Evolutionary conservation across 1,140 invertebrate genomes (phyloP), one percentile per base, ranked within the genome.

Genomic region (Bicyclus anynana): DNA sequence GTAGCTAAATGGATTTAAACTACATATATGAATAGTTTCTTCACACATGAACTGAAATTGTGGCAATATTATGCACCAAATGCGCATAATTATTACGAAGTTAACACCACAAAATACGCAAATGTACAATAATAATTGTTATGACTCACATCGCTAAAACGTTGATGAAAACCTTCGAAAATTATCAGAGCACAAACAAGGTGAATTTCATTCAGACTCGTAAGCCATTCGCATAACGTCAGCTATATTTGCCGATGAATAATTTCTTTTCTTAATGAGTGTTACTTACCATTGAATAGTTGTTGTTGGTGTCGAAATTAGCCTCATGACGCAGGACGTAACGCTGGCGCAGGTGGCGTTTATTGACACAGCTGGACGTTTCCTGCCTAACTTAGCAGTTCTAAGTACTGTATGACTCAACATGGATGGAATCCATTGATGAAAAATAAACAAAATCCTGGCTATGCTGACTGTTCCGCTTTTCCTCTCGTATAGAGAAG

Each of bases 271-370:
- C 50, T 71, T 72, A 72, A 74, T 75, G 65, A 75, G 65, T 69
- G 55, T 62, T 59, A 67, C 62, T 72, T 73, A 40, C 37, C 13
- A 65, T 72, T 80, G 74, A 73, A 66, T 65, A 60, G 53, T 46
- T 67, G 58, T 50, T 65, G 67, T 61, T 66, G 53, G 14, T 74
- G 63, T 77, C 70, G 49, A 78, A 81, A 81, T 78, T 72, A 64
- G 61, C 65, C 59, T 48, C 44, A 77, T 83, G 80, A 83, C 80
- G 80, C 72, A 77, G 70, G 54, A 60, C 47, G 51, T 29, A 69
- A 26, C 50, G 47, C 47, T 46, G 54, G 49, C 69, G 49, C 77
- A 79, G 69, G 67, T 77, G 76, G 47, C 52, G 21, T 33, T 2
- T 76, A 62, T 84, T 81, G 62, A 67, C 58, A 67, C 81, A 82